Evolutionary conservation across 2,797 vertebrate genomes (phyloP).

Genomic region (Lithobates pipiens): DNA sequence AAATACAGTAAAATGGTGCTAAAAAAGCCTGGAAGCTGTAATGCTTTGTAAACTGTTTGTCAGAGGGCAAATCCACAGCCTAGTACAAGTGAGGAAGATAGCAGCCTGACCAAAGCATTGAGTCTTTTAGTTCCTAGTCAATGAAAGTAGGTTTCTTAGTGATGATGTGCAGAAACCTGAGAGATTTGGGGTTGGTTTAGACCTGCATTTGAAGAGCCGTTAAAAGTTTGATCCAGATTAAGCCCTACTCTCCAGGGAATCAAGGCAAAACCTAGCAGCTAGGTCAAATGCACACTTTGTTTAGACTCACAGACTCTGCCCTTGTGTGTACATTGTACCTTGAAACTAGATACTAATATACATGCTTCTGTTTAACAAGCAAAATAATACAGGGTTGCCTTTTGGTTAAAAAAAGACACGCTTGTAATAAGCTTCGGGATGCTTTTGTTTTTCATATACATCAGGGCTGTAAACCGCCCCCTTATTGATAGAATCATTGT

Average conservation of each 20-base stretch:
- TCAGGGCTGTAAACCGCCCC: neutral
- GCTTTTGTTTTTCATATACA: neutral
- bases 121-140: slow-evolving; percentile 37
- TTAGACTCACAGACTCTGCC: slow-evolving; percentile 29
- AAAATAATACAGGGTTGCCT: neutral
- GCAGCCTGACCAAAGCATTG: slow-evolving; percentile 13
- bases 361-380: neutral
- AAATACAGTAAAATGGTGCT: neutral
- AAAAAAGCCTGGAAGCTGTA: neutral
- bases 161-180: slow-evolving; percentile 39
- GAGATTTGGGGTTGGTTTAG: slow-evolving; percentile 27
- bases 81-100: neutral
- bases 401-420: neutral
- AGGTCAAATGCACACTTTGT: slow-evolving; percentile 41
- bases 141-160: slow-evolving; percentile 23
- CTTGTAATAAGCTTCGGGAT: neutral
- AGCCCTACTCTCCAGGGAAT: slow-evolving; percentile 20
- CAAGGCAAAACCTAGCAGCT: slow-evolving; percentile 1
- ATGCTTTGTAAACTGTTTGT: neutral
- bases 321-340: slow-evolving; percentile 26
- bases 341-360: slow-evolving; percentile 22
- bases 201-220: slow-evolving; percentile 22
- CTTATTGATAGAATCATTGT: neutral
- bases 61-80: neutral
- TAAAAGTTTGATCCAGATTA: slow-evolving; percentile 48